A percentile compares a stretch with the other conserved stretches of the same genome.
Evolutionary conservation across 2,113 vertebrate species (phyloP).

Genomic region (Sturnira hondurensis): DNA sequence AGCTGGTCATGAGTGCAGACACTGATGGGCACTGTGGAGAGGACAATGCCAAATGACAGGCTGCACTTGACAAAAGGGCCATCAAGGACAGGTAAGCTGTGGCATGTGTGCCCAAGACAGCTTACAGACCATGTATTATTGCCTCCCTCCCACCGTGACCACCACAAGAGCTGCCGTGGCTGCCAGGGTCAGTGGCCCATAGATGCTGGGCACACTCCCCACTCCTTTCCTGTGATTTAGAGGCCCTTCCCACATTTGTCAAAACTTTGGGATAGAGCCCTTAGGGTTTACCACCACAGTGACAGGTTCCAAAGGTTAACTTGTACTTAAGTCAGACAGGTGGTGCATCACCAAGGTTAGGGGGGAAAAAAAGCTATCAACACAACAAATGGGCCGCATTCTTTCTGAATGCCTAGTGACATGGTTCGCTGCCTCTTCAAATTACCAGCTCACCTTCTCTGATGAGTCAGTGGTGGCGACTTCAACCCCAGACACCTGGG

Average conservation of each 20-base stretch:
- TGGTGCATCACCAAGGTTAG: not conserved
- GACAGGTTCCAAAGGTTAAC: not conserved
- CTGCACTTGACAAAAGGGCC: not conserved
- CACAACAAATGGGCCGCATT: not conserved
- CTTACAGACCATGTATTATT: not conserved
- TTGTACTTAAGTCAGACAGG: not conserved
- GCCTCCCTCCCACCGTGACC: not conserved
- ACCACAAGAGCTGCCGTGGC: not conserved
- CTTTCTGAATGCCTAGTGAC: not conserved
- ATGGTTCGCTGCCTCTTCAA: not conserved
- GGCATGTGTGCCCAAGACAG: not conserved
- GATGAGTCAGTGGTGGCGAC: slow-evolving; percentile 75
- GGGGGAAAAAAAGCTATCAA: not conserved
- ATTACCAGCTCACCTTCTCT: slow-evolving; percentile 84
- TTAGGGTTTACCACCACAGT: not conserved
- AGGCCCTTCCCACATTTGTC: not conserved
- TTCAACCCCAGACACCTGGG: slow-evolving; percentile 23
- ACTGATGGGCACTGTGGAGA: not conserved
- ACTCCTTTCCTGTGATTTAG: not conserved
- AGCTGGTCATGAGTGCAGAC: not conserved
- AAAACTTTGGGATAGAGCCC: not conserved
- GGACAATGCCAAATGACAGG: not conserved
- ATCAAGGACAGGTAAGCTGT: not conserved
- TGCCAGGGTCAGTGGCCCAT: not conserved
- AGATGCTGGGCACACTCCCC: not conserved